Conservation (phyloP, 2,797 vertebrate species). For the Coilia nasus region DNA sequence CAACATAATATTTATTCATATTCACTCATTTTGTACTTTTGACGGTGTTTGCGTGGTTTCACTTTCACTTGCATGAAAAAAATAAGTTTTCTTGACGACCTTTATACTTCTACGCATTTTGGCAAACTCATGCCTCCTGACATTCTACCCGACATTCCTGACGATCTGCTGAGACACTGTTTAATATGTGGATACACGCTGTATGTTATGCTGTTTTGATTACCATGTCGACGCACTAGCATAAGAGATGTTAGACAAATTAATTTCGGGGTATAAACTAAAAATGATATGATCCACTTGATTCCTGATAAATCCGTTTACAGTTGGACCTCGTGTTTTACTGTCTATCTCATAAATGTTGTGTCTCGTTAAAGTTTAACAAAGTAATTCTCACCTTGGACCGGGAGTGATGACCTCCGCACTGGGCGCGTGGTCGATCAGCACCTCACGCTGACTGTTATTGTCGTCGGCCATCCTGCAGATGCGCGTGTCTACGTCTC, state of each 20-base stretch:
- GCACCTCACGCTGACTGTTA: slow-evolving; percentile 28
- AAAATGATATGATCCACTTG: too few species aligned
- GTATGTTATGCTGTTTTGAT: too few species aligned
- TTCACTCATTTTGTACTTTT: neutral
- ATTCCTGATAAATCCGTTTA: too few species aligned
- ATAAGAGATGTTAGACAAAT: too few species aligned
- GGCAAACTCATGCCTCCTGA: neutral
- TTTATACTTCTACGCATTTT: neutral
- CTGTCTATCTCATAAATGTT: too few species aligned
- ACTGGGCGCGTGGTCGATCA: slow-evolving; percentile 47
- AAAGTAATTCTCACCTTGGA: neutral
- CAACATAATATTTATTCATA: neutral
- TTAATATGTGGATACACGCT: neutral
- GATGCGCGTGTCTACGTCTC: neutral
- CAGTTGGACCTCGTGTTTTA: too few species aligned
- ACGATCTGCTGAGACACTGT: neutral
- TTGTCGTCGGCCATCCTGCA: slow-evolving; percentile 36
- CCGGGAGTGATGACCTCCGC: slow-evolving; percentile 28
- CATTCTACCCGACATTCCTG: too few species aligned
- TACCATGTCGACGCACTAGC: too few species aligned
- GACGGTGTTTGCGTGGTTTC: neutral
- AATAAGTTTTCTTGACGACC: neutral
- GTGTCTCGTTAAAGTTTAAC: too few species aligned
- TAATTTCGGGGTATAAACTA: too few species aligned
- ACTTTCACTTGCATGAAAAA: neutral